Base-by-base conservation (phyloP, 2,888 invertebrate genomes). In the Mesorhabditis spiculigera region DNA sequence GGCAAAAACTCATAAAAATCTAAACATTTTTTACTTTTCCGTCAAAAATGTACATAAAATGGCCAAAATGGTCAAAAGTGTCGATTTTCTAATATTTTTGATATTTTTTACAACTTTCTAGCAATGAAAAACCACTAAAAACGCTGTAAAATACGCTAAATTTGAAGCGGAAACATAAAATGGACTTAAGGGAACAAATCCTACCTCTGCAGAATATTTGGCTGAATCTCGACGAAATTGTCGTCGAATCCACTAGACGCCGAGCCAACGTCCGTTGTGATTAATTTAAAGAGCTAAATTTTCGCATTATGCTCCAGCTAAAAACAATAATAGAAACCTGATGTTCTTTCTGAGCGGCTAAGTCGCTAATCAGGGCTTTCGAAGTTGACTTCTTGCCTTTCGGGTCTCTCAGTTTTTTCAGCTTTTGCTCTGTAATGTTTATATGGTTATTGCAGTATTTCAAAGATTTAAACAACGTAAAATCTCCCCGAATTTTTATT, bases 151-250 rank as follows among this genome's bases (percentile, higher is more conserved):
- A 28, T 28, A 28, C 28, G 28, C 28, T 28, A 28, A 28, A 28
- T 28, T 3, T 28, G 28, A 28, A 28, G 28, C 28, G 28, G 28
- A 28, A 28, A 28, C 28, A 28, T 28, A 28, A 28, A 1, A 28
- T 28, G 28, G 28, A 3, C 28, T 28, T 28, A 28, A 28, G 28
- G 28, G 28, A 28, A 1, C 3, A 28, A 28, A 1, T 28, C 28
- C 28, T 28, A 63, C 42, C 75, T 65, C n/a, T 74, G 73, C 4
- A 78, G 16, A 5, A 68, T 45, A 16, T 71, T 76, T 6, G 78
- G 78, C 5, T 72, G 70, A 44, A 78, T 74, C 43, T 73, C 71
- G 4, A 77, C 70, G 45, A 78, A 79, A 63, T 78, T 73, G 75
- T 79, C 75, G 6, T 77, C 78, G 65, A 79, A 78, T n/a, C 70